Base-by-base conservation (phyloP, 2,113 vertebrate species). In the Scatophagus argus region DNA sequence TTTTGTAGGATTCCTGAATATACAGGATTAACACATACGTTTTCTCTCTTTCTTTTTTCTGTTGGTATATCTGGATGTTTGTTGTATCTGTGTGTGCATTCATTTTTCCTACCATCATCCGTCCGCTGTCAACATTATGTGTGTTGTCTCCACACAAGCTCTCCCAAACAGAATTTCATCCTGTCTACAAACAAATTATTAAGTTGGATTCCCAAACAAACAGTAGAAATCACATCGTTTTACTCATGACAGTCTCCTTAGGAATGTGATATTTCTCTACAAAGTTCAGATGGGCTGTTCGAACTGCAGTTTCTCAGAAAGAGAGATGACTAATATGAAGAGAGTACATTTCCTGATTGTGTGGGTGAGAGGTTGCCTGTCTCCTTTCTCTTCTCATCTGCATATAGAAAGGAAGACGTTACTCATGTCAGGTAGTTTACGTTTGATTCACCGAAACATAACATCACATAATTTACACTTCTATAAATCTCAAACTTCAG, bases 291-390 rank as follows among this genome's bases (percentile, higher is more conserved):
- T 39, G 17, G 14, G 19, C 10, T 51, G 19, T 29, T 27, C 25
- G 1, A 1, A 16, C 27, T 8, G 43, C 29, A 51, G 4, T n/a
- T 14, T 32, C 8, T 67, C 19, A 68, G 65, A 8, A 54, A 14
- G 13, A 55, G 10, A 55, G 5, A 7, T 77, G 72, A 73, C 13
- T 77, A 65, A 72, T 56, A 43, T 3, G 2, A 59, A 46, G 21
- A 77, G 67, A 63, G 23, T 10, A 11, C n/a, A 31, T 75, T 86
- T 79, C 69, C 75, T 56, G 63, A 1, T 1, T 46, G 51, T 11
- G 67, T 41, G 27, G 63, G 44, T 13, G 44, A 31, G 9, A 38
- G n/a, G 11, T 8, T 14, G 14, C 1, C 2, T 8, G 8, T 1
- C 56, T 75, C 34, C n/a, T n/a, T 34, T 7, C 3, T 7, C 5